Evolutionary conservation across 1,140 invertebrate genomes (phyloP), one percentile per base, ranked within the genome.

Genomic region (Psilanteris sp.): DNA sequence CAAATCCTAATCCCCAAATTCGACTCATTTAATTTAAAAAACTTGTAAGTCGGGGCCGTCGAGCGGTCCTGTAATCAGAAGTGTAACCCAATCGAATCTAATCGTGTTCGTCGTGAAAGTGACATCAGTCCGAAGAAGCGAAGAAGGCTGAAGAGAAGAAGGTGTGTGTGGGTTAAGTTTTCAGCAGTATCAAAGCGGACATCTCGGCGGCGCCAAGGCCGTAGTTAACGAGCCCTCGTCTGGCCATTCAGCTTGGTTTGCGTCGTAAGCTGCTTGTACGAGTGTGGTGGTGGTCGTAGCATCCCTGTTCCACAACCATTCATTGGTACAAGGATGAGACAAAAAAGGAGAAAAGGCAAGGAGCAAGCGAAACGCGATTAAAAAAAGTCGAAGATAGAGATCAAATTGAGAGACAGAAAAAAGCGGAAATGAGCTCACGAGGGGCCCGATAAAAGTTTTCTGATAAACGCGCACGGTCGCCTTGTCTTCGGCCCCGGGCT

Each of bases 141-240:
- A 70, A 67, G 26, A 41, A 78, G 46, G 70, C 52, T 27, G 68
- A 54, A 55, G 52, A 70, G 54, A 27, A 55, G 74, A 72, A 70
- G 67, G 66, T 59, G 73, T 66, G 66, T 77, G 59, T 54, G 74
- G 67, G 74, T 68, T 72, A 72, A 77, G 74, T 77, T 77, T 77
- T 72, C 61, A 77, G 61, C 64, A 37, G 43, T 79, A 79, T 79
- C 77, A 79, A 76, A 76, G 57, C 72, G 72, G 72, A 74, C 72
- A 76, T 76, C 77, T 76, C 72, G 48, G 41, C 71, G 77, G 72
- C 72, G 72, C 72, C 77, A 79, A 76, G 77, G 77, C 61, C 77
- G 77, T 66, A 72, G 77, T 72, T 79, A 79, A 79, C 77, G 77
- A 79, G 72, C 75, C 67, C 41, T 62, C 77, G 77, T 79, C 77